A percentile compares a stretch with the other conserved stretches of the same genome.
phyloP scores from a whole-genome alignment of 2,113 vertebrate species.

The Scomber scombrus region DNA sequence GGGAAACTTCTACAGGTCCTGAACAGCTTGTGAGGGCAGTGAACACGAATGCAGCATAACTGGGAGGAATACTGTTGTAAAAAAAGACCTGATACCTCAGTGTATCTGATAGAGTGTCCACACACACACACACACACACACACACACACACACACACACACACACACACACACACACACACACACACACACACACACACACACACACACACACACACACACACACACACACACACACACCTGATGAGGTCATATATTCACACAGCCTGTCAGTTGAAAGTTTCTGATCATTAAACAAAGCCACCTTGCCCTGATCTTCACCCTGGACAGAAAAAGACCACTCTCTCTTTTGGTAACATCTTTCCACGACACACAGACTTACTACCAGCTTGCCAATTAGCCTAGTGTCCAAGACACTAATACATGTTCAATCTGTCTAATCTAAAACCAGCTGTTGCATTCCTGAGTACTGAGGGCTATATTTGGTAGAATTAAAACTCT shows the following conservation, averaged over 20 bases:
- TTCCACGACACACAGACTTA: slow-evolving; percentile 25
- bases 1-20: not conserved
- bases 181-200: too few species aligned
- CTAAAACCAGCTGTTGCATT: slow-evolving; percentile 49
- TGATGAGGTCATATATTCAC: not conserved
- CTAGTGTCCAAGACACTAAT: slow-evolving; percentile 21
- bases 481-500: slow-evolving; percentile 59
- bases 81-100: not conserved
- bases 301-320: slow-evolving; percentile 28
- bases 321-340: not conserved
- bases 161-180: too few species aligned
- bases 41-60: not conserved
- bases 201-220: too few species aligned
- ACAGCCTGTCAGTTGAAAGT: not conserved
- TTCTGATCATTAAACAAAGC: not conserved
- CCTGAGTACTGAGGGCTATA: not conserved
- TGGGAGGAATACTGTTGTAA: too few species aligned
- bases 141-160: too few species aligned
- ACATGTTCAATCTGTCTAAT: slow-evolving; percentile 17
- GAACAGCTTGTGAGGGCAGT: not conserved
- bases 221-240: too few species aligned
- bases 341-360: not conserved
- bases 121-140: too few species aligned
- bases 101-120: not conserved
- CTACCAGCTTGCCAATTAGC: slow-evolving; percentile 11